Evolutionary conservation across 2,797 vertebrate species (phyloP).

Genomic region (Artibeus jamaicensis): DNA sequence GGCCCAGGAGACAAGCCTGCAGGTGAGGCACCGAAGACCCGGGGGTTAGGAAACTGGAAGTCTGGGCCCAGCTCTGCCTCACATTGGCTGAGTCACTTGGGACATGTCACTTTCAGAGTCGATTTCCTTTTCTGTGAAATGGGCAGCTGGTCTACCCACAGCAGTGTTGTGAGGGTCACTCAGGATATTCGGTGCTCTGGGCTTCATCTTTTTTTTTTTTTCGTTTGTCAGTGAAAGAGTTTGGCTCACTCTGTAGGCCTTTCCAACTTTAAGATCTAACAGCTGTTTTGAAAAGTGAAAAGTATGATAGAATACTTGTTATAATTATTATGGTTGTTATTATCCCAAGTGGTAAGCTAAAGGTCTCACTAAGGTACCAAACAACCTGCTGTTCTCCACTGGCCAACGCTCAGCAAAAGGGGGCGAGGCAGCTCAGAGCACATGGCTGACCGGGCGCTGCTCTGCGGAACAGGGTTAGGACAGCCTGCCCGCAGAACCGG

Average conservation of each 20-base stretch:
- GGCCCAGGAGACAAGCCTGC: neutral
- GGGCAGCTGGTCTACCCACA: neutral
- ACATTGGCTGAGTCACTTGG: neutral
- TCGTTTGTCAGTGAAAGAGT: neutral
- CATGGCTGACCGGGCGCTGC: neutral
- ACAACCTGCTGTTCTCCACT: neutral
- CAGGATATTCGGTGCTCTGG: neutral
- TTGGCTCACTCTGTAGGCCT: neutral
- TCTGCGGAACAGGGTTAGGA: neutral
- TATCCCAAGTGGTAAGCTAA: neutral
- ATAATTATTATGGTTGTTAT: neutral
- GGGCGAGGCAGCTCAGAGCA: neutral
- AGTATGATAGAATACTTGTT: neutral
- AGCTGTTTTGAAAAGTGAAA: constrained; percentile 4
- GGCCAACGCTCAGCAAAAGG: neutral
- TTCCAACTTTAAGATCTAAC: neutral
- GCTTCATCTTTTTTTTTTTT: neutral
- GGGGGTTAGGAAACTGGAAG: neutral
- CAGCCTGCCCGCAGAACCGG: neutral
- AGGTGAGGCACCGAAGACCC: neutral
- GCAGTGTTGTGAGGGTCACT: neutral
- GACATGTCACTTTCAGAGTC: neutral
- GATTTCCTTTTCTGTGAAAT: neutral
- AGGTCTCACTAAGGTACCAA: neutral
- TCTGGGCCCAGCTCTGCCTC: neutral